phyloP scores from a whole-genome alignment of 2,888 invertebrate genomes.

The Rugalucina vietnamica region DNA sequence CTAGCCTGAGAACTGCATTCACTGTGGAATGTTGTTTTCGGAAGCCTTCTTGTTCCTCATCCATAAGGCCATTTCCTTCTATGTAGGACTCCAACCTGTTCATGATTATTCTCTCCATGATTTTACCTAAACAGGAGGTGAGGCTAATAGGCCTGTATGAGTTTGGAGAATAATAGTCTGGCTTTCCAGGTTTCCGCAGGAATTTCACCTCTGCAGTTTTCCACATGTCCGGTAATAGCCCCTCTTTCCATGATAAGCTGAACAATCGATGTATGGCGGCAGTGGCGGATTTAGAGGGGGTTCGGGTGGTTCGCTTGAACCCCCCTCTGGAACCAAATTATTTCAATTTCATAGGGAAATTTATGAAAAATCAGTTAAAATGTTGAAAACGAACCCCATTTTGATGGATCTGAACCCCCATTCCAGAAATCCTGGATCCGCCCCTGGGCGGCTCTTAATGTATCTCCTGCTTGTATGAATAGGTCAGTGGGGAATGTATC shows the following conservation, averaged over 20 bases:
- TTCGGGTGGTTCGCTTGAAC: no score
- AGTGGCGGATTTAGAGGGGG: no score
- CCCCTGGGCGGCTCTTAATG: not conserved
- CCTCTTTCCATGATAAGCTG: conserved; percentile 20
- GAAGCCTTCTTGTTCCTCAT: conserved; percentile 25
- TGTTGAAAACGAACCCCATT: no score
- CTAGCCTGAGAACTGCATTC: not conserved
- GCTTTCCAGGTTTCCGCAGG: conserved; percentile 23
- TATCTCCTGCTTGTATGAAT: conserved; percentile 4
- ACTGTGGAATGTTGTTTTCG: conserved; percentile 18
- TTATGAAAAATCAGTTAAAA: no score
- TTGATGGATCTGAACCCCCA: no score
- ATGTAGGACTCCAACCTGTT: conserved; percentile 6
- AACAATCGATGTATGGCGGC: not conserved
- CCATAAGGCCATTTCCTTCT: conserved; percentile 8
- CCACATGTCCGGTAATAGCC: conserved; percentile 11
- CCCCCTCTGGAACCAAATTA: no score
- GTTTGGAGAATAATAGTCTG: conserved; percentile 16
- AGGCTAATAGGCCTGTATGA: conserved; percentile 33
- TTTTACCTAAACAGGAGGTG: conserved; percentile 4
- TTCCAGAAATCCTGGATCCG: no score
- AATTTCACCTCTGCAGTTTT: conserved; percentile 23
- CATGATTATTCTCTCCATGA: conserved; percentile 14
- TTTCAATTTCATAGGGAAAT: no score
- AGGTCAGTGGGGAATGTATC: not conserved